Conservation (phyloP, 53 echinoderm and acorn worm species). For the Holothuria leucospilota region DNA sequence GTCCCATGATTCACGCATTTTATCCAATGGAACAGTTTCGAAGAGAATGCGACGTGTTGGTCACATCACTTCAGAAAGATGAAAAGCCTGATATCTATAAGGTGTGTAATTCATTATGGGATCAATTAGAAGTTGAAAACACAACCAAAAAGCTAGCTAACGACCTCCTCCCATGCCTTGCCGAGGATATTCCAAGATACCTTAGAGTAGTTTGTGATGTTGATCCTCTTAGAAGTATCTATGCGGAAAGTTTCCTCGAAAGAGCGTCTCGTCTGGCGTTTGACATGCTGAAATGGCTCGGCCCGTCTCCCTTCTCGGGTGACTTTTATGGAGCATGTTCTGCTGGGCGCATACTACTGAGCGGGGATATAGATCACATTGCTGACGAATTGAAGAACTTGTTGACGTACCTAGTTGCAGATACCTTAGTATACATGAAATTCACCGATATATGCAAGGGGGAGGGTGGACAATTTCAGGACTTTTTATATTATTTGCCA, state of each 20-base stretch:
- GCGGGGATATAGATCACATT: neutral
- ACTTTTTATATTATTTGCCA: too few relatives aligned
- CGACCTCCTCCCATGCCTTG: too few relatives aligned
- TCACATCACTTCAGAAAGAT: neutral
- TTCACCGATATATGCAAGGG: neutral
- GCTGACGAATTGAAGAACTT: neutral
- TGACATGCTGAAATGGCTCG: slow-evolving; percentile 5
- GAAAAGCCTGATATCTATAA: neutral
- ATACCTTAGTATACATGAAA: neutral
- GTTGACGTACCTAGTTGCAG: neutral
- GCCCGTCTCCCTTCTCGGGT: slow-evolving; percentile 14
- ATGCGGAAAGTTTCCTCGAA: too few relatives aligned
- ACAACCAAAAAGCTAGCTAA: neutral
- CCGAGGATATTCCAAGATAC: too few relatives aligned
- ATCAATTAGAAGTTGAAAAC: neutral
- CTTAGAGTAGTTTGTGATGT: too few relatives aligned
- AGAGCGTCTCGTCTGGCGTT: neutral
- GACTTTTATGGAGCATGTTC: slow-evolving; percentile 18
- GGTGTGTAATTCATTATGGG: neutral
- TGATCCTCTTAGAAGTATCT: too few relatives aligned
- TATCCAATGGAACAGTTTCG: neutral
- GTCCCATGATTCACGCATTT: neutral
- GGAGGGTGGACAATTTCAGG: too few relatives aligned
- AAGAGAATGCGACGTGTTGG: slow-evolving; percentile 3
- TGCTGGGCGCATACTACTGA: neutral